Evolutionary conservation across 92 coral and sea anemone species (phyloP).

Genomic region (Muricea muricata): DNA sequence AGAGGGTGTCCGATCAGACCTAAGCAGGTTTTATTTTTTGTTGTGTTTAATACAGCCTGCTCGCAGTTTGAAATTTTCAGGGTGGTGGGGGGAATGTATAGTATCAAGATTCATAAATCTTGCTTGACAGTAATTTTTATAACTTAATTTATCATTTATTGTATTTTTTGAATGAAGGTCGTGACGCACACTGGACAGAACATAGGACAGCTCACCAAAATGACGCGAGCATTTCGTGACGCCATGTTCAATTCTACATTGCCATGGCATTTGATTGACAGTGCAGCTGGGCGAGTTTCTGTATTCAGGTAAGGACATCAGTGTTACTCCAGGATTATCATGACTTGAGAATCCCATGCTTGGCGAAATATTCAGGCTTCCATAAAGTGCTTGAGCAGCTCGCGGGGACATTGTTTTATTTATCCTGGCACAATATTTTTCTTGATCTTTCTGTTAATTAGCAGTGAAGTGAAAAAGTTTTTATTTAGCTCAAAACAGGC

Average conservation of each 20-base stretch:
- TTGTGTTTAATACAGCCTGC: background rate
- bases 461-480: too few relatives aligned
- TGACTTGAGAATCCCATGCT: too few relatives aligned
- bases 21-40: background rate
- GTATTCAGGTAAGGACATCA: constrained; percentile 63
- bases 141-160: background rate
- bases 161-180: constrained; percentile 56
- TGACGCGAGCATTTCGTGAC: constrained; percentile 75
- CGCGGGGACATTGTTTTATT: too few relatives aligned
- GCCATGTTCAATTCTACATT: constrained; percentile 78
- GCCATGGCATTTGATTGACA: constrained; percentile 95
- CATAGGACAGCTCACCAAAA: constrained; percentile 56
- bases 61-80: background rate
- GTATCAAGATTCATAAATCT: background rate
- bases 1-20: too few relatives aligned
- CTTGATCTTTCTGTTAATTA: too few relatives aligned
- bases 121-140: too few relatives aligned
- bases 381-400: too few relatives aligned
- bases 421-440: too few relatives aligned
- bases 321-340: too few relatives aligned
- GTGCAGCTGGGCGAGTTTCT: constrained; percentile 91
- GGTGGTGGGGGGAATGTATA: too few relatives aligned
- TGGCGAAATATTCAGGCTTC: too few relatives aligned
- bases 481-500: too few relatives aligned
- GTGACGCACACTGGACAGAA: constrained; percentile 67